A percentile compares a stretch with the other conserved stretches of the same genome.
These are phyloP conservation scores for Ophioninae sp. DNA, from an alignment of 2,888 invertebrate genomes.

Conservation along the genomic window DNA sequence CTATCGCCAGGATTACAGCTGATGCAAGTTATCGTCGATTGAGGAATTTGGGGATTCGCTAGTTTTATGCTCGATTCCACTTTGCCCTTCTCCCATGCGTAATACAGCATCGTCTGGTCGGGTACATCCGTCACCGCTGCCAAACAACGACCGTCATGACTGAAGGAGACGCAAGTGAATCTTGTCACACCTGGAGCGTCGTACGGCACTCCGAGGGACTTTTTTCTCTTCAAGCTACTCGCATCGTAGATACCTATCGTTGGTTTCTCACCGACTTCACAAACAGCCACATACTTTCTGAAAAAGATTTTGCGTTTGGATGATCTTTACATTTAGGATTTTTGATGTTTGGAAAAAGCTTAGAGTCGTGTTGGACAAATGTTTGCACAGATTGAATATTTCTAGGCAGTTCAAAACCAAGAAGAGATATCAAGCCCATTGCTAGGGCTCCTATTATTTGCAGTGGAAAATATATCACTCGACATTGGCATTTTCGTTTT, in stretches of 20 bases:
- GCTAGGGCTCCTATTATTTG: too few relatives aligned
- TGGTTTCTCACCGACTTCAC: constrained; percentile 86
- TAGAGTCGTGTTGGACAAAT: too few relatives aligned
- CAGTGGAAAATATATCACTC: too few relatives aligned
- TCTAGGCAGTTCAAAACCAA: background rate
- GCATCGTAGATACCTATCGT: constrained; percentile 88
- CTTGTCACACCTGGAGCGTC: constrained; percentile 84
- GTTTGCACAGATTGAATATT: constrained; percentile 74
- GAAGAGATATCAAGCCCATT: background rate
- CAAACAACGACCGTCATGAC: constrained; percentile 91
- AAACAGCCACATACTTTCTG: constrained; percentile 85
- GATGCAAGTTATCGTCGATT: constrained; percentile 86
- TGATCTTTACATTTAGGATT: too few relatives aligned
- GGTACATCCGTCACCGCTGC: constrained; percentile 91
- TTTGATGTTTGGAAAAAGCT: too few relatives aligned
- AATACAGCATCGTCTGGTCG: constrained; percentile 91
- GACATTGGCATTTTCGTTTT: background rate
- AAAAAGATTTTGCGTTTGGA: too few relatives aligned
- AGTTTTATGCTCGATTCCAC: constrained; percentile 89
- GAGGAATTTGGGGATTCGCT: constrained; percentile 86
- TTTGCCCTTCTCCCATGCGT: constrained; percentile 92
- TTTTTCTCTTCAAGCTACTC: constrained; percentile 86
- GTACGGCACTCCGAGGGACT: constrained; percentile 85
- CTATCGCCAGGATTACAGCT: constrained; percentile 90
- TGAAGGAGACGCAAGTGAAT: constrained; percentile 89